Conservation (phyloP, 2,888 invertebrate species). For the Autographa pulchrina region DNA sequence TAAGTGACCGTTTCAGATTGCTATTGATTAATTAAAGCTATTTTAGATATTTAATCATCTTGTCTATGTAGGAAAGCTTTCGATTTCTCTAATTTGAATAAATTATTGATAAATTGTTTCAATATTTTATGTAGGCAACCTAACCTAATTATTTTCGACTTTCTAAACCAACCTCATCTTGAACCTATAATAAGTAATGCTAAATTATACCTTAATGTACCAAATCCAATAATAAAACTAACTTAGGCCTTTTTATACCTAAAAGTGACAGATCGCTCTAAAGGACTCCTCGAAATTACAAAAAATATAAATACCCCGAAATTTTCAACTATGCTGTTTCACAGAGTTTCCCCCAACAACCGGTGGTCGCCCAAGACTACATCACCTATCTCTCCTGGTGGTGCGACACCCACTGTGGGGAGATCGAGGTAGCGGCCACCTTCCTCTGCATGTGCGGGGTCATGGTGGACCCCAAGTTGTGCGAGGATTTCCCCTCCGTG, state of each 20-base stretch:
- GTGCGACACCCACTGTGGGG: conserved; percentile 68
- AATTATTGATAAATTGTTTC: background rate
- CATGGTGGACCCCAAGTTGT: conserved; percentile 71
- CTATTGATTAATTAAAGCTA: background rate
- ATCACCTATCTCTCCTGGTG: conserved; percentile 78
- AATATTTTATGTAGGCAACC: no score
- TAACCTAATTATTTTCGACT: no score
- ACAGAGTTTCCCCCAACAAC: conserved; percentile 77
- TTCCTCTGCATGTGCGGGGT: conserved; percentile 77
- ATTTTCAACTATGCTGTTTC: no score
- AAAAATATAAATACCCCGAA: no score
- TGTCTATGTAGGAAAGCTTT: background rate
- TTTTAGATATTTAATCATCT: background rate
- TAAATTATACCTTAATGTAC: no score
- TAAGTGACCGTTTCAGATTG: background rate
- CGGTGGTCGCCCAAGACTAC: conserved; percentile 78
- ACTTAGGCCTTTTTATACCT: no score
- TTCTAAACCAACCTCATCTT: no score
- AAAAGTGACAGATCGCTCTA: no score
- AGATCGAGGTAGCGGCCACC: conserved; percentile 77
- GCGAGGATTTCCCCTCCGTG: conserved; percentile 74
- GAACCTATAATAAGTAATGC: no score
- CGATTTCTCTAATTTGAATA: conserved; percentile 15
- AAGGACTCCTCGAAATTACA: no score
- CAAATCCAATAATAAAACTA: no score